Conservation (phyloP, 2,888 invertebrate genomes). For the Apodemia hepburni region DNA sequence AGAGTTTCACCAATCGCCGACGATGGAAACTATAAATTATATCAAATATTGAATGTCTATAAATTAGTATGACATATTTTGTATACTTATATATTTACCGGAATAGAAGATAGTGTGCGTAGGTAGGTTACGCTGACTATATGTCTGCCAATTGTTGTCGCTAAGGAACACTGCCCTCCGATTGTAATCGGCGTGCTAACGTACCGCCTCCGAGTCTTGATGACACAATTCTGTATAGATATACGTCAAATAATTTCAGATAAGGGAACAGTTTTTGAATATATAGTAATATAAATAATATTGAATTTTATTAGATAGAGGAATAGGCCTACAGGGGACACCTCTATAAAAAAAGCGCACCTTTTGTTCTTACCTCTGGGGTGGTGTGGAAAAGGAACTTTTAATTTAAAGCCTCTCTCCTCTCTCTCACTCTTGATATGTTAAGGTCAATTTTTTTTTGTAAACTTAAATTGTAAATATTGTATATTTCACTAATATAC, state of each 20-base stretch:
- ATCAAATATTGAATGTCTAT: not conserved
- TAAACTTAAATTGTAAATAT: no score
- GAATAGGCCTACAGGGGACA: conserved; percentile 76
- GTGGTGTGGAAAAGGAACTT: conserved; percentile 75
- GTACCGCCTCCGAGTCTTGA: conserved; percentile 66
- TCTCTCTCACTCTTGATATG: no score
- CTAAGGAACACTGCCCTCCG: conserved; percentile 58
- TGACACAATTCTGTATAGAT: conserved; percentile 73
- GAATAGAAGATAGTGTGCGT: conserved; percentile 17
- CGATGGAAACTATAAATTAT: no score
- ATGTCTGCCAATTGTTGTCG: conserved; percentile 49
- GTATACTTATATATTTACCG: not conserved
- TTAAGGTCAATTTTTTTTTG: no score
- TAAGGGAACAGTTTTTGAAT: conserved; percentile 13
- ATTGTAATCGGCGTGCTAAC: conserved; percentile 58
- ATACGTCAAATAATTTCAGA: conserved; percentile 14
- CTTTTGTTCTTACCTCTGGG: conserved; percentile 67
- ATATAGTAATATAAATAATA: conserved; percentile 1
- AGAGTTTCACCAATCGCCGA: no score
- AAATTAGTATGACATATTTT: conserved; percentile 3
- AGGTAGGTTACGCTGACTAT: conserved; percentile 40
- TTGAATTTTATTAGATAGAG: conserved; percentile 41
- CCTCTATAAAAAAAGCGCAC: conserved; percentile 78
- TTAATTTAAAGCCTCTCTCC: not conserved
- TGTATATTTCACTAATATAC: no score